Evolutionary conservation across 1,140 invertebrate species (phyloP), one percentile per base, ranked within the genome.

Genomic region (Drosophila saltans): DNA sequence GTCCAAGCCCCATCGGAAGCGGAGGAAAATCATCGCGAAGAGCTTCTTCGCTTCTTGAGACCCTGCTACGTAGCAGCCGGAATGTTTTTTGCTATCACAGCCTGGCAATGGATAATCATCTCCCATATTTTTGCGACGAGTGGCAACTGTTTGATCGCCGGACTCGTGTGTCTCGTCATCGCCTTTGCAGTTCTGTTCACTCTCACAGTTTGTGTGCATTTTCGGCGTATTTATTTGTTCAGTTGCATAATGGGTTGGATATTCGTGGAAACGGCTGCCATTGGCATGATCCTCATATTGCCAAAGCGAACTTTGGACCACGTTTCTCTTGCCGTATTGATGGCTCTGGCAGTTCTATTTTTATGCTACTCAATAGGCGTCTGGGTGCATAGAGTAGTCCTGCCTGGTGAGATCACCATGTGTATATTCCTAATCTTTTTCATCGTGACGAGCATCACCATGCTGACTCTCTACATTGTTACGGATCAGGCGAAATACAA

Each of bases 331-430:
- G 21, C 64, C 16, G 6, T 71, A 5, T 1, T 66, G 11, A 24
- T 1, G 0, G 40, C 56, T 10, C 7, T 41, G 9, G 3, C 36
- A 1, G 3, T 61, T 7, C 5, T 64, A 6, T 0, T 59, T 0
- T 0, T 61, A 1, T 67, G 56, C 58, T 78, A 81, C 64, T 6
- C 55, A 0, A 4, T 61, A 21, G 79, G 79, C 3, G 59, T 66
- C 16, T 61, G 55, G 40, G n/a, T 78, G 16, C 74, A 74, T 8
- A 30, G 6, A 10, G 8, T 5, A 3, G 1, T 70, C 0, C 41
- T 81, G 28, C 79, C 79, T 3, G 75, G 80, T 8, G 75, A 78
- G 16, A 41, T 65, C 1, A 7, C 26, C 1, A 26, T 78, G n/a
- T 36, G 21, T 2, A 1, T 67, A 0, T 9, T 55, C 7, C 5